Conservation (phyloP, 2,113 vertebrate genomes). For the Ammospiza nelsoni region DNA sequence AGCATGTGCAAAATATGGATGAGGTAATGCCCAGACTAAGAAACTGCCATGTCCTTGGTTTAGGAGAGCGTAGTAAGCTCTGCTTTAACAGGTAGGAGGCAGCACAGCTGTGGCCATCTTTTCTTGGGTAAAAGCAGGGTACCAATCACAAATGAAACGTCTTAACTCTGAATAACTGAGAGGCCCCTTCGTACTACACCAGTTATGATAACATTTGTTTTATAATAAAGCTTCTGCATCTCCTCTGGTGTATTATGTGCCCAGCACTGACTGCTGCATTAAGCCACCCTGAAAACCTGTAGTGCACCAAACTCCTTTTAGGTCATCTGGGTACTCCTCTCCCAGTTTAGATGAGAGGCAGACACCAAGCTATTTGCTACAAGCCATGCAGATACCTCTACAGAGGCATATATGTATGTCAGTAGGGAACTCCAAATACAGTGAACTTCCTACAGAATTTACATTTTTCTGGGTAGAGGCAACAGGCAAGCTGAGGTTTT, state of each 20-base stretch:
- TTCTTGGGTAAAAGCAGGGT: not conserved
- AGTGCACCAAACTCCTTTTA: not conserved
- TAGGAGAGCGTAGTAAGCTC: accelerated
- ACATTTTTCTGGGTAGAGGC: not conserved
- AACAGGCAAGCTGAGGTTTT: not conserved
- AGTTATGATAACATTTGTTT: not conserved
- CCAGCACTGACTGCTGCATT: not conserved
- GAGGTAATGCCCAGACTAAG: not conserved
- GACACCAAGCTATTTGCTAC: not conserved
- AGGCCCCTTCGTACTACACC: accelerated
- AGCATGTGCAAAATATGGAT: not conserved
- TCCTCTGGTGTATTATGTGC: not conserved
- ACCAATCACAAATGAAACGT: not conserved
- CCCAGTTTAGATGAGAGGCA: not conserved
- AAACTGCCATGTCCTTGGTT: not conserved
- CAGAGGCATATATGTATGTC: not conserved
- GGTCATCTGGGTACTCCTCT: not conserved
- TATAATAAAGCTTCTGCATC: not conserved
- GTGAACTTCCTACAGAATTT: not conserved
- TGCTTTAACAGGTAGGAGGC: not conserved
- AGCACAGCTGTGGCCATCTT: not conserved
- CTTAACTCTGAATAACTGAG: no score
- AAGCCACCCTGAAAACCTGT: not conserved
- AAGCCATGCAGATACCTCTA: not conserved
- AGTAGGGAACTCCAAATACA: not conserved